phyloP scores from a whole-genome alignment of 1,140 invertebrate species.

The Lordiphosa collinella region DNA sequence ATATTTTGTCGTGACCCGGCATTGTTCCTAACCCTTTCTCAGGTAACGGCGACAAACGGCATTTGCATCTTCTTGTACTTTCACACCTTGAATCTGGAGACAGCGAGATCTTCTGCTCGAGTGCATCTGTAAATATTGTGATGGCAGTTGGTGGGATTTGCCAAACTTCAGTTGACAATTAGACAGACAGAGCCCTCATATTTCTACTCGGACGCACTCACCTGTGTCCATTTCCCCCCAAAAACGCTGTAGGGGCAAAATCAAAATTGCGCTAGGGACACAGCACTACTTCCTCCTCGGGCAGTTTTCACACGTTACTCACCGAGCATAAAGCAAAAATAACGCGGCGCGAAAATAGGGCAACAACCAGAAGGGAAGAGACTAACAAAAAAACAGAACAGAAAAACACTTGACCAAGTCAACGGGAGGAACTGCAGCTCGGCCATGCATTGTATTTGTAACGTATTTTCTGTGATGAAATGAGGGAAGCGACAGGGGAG shows the following conservation, averaged over 20 bases:
- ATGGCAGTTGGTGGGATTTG: conserved; percentile 52
- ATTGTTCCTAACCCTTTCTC: conserved; percentile 42
- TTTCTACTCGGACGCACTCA: conserved; percentile 46
- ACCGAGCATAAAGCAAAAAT: conserved; percentile 59
- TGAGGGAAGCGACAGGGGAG: not conserved
- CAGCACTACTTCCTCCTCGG: conserved; percentile 43
- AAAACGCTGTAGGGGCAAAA: conserved; percentile 46
- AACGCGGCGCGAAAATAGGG: conserved; percentile 53
- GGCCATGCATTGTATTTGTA: conserved; percentile 67
- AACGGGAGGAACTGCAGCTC: conserved; percentile 19
- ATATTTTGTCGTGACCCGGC: conserved; percentile 62
- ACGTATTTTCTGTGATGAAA: conserved; percentile 52
- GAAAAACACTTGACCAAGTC: conserved; percentile 63
- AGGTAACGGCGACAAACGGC: conserved; percentile 6
- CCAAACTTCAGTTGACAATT: conserved; percentile 24
- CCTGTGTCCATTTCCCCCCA: conserved; percentile 66
- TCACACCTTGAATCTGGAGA: conserved; percentile 52
- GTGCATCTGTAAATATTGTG: conserved; percentile 65
- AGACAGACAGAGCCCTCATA: conserved; percentile 26
- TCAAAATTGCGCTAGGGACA: conserved; percentile 61
- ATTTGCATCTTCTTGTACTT: conserved; percentile 64
- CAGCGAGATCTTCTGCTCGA: conserved; percentile 23
- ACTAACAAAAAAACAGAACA: conserved; percentile 11
- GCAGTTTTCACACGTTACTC: conserved; percentile 64
- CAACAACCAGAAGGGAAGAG: conserved; percentile 38